Percentiles rank a stretch among this genome's conserved stretches.
These are phyloP conservation scores for Pollenia griseotomentosa DNA, from an alignment of 2,888 invertebrate genomes.

Conservation along the genomic window DNA sequence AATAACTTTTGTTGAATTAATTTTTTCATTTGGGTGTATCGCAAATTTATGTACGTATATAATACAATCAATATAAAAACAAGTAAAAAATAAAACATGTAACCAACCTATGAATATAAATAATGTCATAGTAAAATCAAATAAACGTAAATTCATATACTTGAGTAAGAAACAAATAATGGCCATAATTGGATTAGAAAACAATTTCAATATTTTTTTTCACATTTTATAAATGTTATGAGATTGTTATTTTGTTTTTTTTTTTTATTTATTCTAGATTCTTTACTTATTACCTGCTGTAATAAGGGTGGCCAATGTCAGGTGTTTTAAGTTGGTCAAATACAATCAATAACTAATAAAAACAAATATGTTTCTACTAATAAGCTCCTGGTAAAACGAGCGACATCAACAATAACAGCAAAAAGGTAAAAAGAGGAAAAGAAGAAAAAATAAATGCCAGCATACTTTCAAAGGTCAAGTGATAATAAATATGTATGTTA, in stretches of 20 bases:
- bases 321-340: slow-evolving; percentile 56
- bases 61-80: slow-evolving; percentile 49
- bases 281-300: slow-evolving; percentile 68
- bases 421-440: not conserved
- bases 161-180: slow-evolving; percentile 31
- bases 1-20: not conserved
- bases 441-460: slow-evolving; percentile 37
- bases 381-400: slow-evolving; percentile 20
- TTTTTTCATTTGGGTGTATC: slow-evolving; percentile 38
- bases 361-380: not conserved
- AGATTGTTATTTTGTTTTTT: not conserved
- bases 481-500: slow-evolving; percentile 23
- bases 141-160: not conserved
- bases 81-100: slow-evolving; percentile 36
- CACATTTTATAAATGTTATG: slow-evolving; percentile 2
- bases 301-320: slow-evolving; percentile 79
- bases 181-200: slow-evolving; percentile 68
- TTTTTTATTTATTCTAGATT: slow-evolving; percentile 36
- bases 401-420: not conserved
- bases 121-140: slow-evolving; percentile 62
- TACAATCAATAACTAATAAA: slow-evolving; percentile 41
- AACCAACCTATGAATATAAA: not conserved
- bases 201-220: slow-evolving; percentile 1
- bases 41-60: not conserved
- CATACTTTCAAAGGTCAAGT: slow-evolving; percentile 78